Evolutionary conservation across 2,888 invertebrate species (phyloP), one percentile per base, ranked within the genome.

Genomic region (Ypsolopha sequella): DNA sequence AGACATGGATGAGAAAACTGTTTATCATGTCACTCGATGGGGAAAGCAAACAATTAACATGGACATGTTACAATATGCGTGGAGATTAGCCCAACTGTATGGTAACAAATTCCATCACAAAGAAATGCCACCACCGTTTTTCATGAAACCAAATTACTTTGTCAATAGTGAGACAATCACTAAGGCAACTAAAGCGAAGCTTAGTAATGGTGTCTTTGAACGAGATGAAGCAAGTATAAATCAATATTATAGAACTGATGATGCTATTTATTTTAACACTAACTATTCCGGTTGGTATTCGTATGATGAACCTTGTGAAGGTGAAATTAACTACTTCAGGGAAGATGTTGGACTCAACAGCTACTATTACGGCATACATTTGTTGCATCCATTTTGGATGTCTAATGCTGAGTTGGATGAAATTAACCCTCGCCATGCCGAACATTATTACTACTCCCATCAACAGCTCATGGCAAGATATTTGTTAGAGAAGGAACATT

Each of bases 301-400:
- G 70, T 64, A 73, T 59, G 60, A 78, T 70, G 70, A 74, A 51
- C 74, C 70, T 53, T 79, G 81, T 50, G 88, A 89, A 56, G 80
- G 86, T 57, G 76, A 82, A 52, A 62, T 91, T 9, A 88, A 89
- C 53, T 91, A 91, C 61, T 91, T 91, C 62, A 88, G 88, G 56
- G 91, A 91, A 77, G 91, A 91, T 57, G 76, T 91, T 52, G 88
- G 87, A 33, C 64, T 91, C 9, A 91, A 90, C 63, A 74, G 84
- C 46, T 90, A 86, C 65, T 90, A 91, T 66, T 88, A 86, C 57
- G 88, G 86, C 56, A 70, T 88, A 57, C 88, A 90, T 58, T 64
- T 88, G 43, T 69, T 88, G 54, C 86, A 80, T 60, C 91, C 91
- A 1, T 90, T 86, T 68, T 91, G 90, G 89, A 78, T 91, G 80